Evolutionary conservation across 2,888 invertebrate species (phyloP).

Genomic region (Vannuccia rotundouncinata): DNA sequence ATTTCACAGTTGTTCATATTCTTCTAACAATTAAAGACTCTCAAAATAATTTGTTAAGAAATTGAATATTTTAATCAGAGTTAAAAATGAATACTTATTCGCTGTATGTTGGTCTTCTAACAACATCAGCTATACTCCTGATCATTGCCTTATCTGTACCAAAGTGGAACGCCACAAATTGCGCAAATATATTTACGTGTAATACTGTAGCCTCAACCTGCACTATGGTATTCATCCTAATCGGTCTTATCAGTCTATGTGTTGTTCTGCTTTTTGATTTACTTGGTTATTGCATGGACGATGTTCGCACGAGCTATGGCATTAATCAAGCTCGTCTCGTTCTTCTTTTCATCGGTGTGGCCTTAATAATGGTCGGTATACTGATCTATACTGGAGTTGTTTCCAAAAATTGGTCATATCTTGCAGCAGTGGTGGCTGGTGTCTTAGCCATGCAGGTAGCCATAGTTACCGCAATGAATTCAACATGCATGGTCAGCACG

Average conservation of each 20-base stretch:
- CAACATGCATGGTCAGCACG: not conserved
- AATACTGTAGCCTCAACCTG: not conserved
- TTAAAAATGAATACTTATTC: not conserved
- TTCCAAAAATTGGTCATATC: not conserved
- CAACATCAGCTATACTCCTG: not conserved
- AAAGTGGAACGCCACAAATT: no score
- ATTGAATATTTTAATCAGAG: no score
- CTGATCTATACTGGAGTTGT: not conserved
- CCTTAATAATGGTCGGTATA: not conserved
- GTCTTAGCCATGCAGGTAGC: not conserved
- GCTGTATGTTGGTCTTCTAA: not conserved
- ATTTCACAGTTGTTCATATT: no score
- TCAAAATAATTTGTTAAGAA: no score
- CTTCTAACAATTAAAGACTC: no score
- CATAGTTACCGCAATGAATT: not conserved
- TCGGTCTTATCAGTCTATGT: not conserved
- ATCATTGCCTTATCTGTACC: not conserved
- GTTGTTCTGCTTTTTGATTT: conserved; percentile 14
- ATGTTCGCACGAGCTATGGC: not conserved
- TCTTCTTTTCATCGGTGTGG: not conserved
- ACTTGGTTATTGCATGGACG: not conserved
- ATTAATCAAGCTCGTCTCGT: not conserved
- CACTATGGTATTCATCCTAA: not conserved
- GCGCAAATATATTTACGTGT: no score
- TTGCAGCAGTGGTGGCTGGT: conserved; percentile 8